These are phyloP conservation scores for Mus pahari DNA, from an alignment of 2,113 vertebrate genomes.

Conservation along the genomic window DNA sequence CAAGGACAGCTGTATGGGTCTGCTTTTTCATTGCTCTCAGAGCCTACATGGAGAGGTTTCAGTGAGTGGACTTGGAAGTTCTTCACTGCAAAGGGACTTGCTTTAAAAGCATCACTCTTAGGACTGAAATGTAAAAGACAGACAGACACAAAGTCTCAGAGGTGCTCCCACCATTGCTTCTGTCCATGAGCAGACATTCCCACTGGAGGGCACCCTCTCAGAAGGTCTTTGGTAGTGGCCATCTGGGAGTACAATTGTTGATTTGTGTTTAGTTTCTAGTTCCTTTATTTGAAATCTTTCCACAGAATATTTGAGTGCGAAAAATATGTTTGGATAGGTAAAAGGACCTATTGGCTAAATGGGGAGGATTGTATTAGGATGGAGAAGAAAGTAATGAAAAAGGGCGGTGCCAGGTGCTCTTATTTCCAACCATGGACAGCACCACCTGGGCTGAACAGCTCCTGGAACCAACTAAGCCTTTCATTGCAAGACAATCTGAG, in stretches of 20 bases:
- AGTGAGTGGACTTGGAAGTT: background rate
- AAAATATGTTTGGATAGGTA: constrained; percentile 41
- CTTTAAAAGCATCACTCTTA: background rate
- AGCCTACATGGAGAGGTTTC: background rate
- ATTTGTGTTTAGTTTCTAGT: constrained; percentile 1
- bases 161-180: background rate
- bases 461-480: background rate
- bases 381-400: constrained; percentile 37
- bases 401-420: constrained; percentile 31
- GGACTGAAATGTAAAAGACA: background rate
- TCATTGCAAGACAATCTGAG: background rate
- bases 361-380: constrained; percentile 11
- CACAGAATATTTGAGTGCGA: constrained; percentile 27
- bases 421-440: background rate
- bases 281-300: constrained; percentile 40
- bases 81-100: background rate
- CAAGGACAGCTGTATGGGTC: background rate
- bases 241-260: background rate
- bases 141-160: background rate
- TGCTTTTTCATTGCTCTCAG: background rate
- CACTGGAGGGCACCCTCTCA: background rate
- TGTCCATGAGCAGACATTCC: background rate
- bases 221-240: background rate
- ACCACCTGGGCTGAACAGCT: background rate
- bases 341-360: constrained; percentile 38